Evolutionary conservation across 2,113 vertebrate genomes (phyloP).

Genomic region (Actenoides lindsayi): DNA sequence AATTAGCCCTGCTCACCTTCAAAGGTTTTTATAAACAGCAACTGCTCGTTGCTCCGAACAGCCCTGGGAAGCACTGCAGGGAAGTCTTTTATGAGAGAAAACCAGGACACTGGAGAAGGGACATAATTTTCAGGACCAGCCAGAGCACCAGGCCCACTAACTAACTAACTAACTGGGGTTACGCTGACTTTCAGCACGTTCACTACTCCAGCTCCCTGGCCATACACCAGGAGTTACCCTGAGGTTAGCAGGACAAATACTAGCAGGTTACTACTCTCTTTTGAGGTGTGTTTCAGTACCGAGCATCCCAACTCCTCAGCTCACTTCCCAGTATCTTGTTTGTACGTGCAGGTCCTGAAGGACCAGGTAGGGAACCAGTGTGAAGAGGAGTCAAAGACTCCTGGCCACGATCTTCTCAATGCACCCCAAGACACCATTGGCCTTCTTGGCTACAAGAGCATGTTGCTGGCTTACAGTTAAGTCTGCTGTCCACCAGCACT

Average conservation of each 20-base stretch:
- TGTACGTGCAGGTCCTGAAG: no score
- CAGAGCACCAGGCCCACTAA: background rate
- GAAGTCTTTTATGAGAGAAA: constrained; percentile 2
- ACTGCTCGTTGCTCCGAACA: background rate
- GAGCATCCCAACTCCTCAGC: background rate
- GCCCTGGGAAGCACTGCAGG: constrained; percentile 13
- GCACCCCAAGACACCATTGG: no score
- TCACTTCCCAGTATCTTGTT: background rate
- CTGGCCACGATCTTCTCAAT: no score
- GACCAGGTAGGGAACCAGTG: background rate
- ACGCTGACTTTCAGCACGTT: background rate
- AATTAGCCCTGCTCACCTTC: constrained; percentile 48
- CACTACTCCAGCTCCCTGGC: background rate
- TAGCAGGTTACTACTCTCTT: background rate
- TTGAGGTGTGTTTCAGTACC: accelerated
- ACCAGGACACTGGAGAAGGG: background rate
- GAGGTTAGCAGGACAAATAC: background rate
- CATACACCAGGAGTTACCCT: background rate
- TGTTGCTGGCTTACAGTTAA: no score
- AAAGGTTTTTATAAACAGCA: constrained; percentile 38
- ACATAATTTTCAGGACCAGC: background rate
- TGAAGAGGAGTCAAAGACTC: background rate
- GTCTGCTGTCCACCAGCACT: no score
- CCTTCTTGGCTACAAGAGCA: no score
- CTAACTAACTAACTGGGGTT: background rate